Base-by-base conservation (phyloP, 2,888 invertebrate species). In the Hyposoter dolosus region DNA sequence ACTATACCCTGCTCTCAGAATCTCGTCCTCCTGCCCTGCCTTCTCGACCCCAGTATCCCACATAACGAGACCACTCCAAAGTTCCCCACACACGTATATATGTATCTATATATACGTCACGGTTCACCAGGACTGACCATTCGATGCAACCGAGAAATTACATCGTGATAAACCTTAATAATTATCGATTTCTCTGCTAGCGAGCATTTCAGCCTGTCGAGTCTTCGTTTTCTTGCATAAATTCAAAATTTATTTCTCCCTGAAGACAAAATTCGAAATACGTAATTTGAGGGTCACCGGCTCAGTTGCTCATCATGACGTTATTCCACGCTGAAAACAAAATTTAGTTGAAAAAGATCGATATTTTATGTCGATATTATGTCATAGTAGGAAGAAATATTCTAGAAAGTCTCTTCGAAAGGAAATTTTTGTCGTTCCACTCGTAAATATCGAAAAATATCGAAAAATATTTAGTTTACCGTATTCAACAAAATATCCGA, bases 41-140 rank as follows among this genome's bases (percentile, higher is more conserved):
- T 45, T 72, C 75, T 17, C 47, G n/a, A n/a, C n/a, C 15, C n/a
- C 40, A 53, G 40, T 17, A 72, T 65, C 40, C 45, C 28, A 60
- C 75, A 10, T 40, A 77, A 72, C 84, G 35, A 74, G 81, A 81
- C 81, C 81, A 50, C 81, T 43, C 12, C 1, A 28, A n/a, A 50
- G 66, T 47, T 75, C 35, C 45, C 74, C 66, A 23, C 28, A 3
- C 28, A 28, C 28, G 28, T 28, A 28, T 28, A 3, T 28, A 3
- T 3, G 28, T 28, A 28, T 28, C 17, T 0, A 40, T 35, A 40
- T 35, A 35, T 53, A 15, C 74, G 40, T 63, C 45, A 75, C n/a
- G 66, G 71, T 50, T 65, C 75, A 56, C 78, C 83, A 5, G 53
- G 28, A 45, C 60, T 45, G 60, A 60, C 60, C 74, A 40, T 43